Conservation (phyloP, 2,797 vertebrate genomes). For the Poecilia wingei region DNA sequence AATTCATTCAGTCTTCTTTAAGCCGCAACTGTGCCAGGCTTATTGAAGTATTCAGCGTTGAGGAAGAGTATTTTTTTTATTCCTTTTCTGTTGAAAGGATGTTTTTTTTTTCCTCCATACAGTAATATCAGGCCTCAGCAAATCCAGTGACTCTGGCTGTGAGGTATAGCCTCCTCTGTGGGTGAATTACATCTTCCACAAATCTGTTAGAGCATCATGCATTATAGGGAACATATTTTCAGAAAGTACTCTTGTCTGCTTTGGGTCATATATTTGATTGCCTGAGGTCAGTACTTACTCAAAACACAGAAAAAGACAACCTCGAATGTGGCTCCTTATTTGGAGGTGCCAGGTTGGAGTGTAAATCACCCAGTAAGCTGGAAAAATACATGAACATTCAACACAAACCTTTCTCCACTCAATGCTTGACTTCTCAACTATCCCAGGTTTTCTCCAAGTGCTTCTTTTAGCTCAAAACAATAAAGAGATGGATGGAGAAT, state of each 20-base stretch:
- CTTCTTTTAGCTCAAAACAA: not conserved
- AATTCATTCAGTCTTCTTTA: conserved; percentile 84
- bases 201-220: conserved; percentile 41
- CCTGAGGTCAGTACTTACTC: not conserved
- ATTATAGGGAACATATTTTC: conserved; percentile 17
- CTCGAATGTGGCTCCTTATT: not conserved
- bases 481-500: not conserved
- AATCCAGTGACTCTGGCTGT: conserved; percentile 37
- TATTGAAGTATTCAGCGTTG: conserved; percentile 68
- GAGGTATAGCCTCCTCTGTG: conserved; percentile 44
- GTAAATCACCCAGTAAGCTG: not conserved
- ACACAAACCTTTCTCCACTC: not conserved
- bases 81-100: conserved; percentile 51
- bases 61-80: conserved; percentile 55
- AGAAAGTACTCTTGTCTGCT: not conserved
- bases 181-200: conserved; percentile 53
- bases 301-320: not conserved
- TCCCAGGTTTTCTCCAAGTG: not conserved
- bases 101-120: conserved; percentile 19
- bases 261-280: conserved; percentile 4
- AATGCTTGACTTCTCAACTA: not conserved
- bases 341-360: not conserved
- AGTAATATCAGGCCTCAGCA: conserved; percentile 36
- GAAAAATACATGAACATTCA: not conserved
- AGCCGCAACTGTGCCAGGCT: conserved; percentile 68